Evolutionary conservation across 2,113 vertebrate genomes (phyloP).

Genomic region (Zapornia atra): DNA sequence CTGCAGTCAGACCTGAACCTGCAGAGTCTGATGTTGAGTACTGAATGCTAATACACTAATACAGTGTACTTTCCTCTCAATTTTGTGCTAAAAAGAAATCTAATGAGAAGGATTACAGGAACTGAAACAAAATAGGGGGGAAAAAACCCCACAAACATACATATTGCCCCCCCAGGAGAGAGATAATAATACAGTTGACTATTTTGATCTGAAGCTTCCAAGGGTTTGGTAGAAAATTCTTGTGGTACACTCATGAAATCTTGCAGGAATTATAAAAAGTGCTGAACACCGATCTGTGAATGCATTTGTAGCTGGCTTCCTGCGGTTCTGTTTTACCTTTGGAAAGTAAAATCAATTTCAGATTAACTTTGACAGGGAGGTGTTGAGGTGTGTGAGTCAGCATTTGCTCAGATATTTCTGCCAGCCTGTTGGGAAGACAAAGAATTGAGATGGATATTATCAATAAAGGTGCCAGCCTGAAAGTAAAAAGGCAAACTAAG

Average conservation of each 20-base stretch:
- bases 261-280: not conserved
- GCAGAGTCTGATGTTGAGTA: not conserved
- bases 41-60: not conserved
- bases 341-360: slow-evolving; percentile 45
- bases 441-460: slow-evolving; percentile 20
- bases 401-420: not conserved
- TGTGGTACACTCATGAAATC: not conserved
- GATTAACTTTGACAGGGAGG: slow-evolving; percentile 31
- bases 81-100: not conserved
- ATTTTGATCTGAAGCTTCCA: not conserved
- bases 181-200: not conserved
- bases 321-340: slow-evolving; percentile 8
- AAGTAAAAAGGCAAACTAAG: slow-evolving; percentile 9
- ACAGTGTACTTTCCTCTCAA: not conserved
- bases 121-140: not conserved
- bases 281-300: not conserved
- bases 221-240: not conserved
- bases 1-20: not conserved
- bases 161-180: not conserved
- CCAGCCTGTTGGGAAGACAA: slow-evolving; percentile 3
- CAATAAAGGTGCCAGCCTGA: not conserved
- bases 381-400: not conserved
- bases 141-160: too few relatives aligned
- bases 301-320: slow-evolving; percentile 1
- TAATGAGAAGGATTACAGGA: not conserved